A percentile compares a stretch with the other conserved stretches of the same genome.
Conservation (phyloP, 2,888 invertebrate genomes). For the Melitaea athalia region DNA sequence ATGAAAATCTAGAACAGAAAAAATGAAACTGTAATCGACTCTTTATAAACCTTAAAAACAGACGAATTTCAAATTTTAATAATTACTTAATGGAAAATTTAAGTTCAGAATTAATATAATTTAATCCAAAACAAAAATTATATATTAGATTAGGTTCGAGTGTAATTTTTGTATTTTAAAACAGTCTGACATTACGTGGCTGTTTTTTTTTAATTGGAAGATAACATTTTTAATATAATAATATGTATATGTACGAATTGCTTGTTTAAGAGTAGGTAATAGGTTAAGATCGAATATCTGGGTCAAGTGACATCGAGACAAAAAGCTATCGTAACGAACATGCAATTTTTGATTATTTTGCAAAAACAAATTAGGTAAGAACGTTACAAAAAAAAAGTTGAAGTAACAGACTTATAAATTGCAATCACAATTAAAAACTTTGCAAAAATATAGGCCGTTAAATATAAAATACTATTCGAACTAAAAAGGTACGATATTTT, state of each 20-base stretch:
- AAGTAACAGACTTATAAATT: background rate
- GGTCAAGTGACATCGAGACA: conserved; percentile 2
- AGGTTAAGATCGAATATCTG: background rate
- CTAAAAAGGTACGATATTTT: background rate
- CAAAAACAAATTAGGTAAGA: too few species aligned
- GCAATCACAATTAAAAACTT: background rate
- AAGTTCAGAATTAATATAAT: background rate
- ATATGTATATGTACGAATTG: background rate
- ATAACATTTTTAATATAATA: background rate
- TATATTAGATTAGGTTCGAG: background rate
- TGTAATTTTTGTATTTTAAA: background rate
- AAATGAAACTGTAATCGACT: background rate
- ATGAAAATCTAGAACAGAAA: background rate
- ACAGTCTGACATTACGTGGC: background rate
- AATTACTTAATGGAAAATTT: background rate
- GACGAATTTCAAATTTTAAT: background rate
- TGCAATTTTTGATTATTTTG: background rate
- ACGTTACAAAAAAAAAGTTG: background rate
- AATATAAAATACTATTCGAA: background rate
- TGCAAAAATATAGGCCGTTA: background rate
- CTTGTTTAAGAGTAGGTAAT: too few species aligned
- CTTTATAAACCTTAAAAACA: background rate
- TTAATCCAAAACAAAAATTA: background rate
- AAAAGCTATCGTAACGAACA: background rate
- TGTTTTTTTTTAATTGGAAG: background rate